Evolutionary conservation across 2,797 vertebrate species (phyloP), one percentile per base, ranked within the genome.

Genomic region (Mionectes olivaceus): DNA sequence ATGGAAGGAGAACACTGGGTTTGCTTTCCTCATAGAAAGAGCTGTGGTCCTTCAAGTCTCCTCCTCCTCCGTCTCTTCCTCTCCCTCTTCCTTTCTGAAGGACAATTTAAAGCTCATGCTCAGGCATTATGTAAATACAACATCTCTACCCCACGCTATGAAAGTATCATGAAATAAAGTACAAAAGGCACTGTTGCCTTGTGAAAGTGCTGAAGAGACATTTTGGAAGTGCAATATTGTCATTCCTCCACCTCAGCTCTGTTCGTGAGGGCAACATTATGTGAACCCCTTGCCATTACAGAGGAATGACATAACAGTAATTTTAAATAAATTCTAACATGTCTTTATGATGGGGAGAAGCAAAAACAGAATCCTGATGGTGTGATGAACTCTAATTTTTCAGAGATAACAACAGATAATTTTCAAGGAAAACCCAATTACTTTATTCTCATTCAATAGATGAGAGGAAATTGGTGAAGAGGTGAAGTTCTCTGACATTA

Each of bases 331-430:
- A 83, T 89, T 63, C 30, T 57, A 67, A 2, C 16, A 30, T 22
- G 23, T 49, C 57, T 87, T 89, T 75, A 55, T 80, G 39, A 71
- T 37, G 13, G 7, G 43, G 28, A 71, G 85, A 64, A 85, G 25
- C 33, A 89, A 64, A 95, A 93, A 67, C 63, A 18, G 14, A 87
- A 74, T 85, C 46, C 30, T 87, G 53, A 30, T 91, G 13, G 11
- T 61, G n/a, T 53, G n/a, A 64, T 85, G 49, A 91, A 64, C 64
- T 87, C 33, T 60, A 73, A 89, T 83, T 93, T 96, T 89, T 92
- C 64, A 85, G 64, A 71, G 49, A 43, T 28, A 85, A 25, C 52
- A 84, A 70, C 37, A 79, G 10, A 46, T 12, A 67, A 56, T 78
- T 93, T 95, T 92, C 32, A 74, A 77, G n/a, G 56, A 74, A 91